phyloP scores from a whole-genome alignment of 2,113 vertebrate genomes.

The Morphnarchus princeps region DNA sequence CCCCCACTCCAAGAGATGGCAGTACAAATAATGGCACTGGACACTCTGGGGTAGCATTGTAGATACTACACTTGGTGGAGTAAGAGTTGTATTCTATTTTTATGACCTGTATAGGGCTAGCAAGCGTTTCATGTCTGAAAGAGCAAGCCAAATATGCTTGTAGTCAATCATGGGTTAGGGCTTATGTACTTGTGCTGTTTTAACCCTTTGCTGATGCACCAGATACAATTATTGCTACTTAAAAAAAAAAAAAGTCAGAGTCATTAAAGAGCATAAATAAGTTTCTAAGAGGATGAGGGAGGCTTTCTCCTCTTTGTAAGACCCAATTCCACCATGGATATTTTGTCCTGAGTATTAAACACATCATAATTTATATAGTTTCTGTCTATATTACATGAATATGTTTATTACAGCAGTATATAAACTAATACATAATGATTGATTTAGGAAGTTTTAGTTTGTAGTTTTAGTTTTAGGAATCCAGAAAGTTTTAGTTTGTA shows the following conservation, averaged over 20 bases:
- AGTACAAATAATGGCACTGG: background rate
- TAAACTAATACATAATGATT: background rate
- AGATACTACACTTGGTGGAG: background rate
- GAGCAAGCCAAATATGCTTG: background rate
- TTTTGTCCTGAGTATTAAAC: background rate
- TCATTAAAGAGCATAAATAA: background rate
- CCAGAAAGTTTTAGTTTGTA: background rate
- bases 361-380: background rate
- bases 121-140: background rate
- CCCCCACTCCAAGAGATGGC: background rate
- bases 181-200: fast-evolving
- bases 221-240: background rate
- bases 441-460: background rate
- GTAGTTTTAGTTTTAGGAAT: background rate
- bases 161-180: fast-evolving
- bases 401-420: background rate
- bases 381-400: background rate
- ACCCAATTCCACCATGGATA: background rate
- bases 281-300: background rate
- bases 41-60: background rate
- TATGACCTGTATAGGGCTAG: background rate
- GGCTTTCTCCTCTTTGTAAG: background rate
- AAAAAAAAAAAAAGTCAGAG: background rate
- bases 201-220: background rate
- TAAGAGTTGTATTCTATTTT: background rate